A percentile compares a stretch with the other conserved stretches of the same genome.
Evolutionary conservation across 1,140 invertebrate genomes (phyloP).

Genomic region (Galleria mellonella): DNA sequence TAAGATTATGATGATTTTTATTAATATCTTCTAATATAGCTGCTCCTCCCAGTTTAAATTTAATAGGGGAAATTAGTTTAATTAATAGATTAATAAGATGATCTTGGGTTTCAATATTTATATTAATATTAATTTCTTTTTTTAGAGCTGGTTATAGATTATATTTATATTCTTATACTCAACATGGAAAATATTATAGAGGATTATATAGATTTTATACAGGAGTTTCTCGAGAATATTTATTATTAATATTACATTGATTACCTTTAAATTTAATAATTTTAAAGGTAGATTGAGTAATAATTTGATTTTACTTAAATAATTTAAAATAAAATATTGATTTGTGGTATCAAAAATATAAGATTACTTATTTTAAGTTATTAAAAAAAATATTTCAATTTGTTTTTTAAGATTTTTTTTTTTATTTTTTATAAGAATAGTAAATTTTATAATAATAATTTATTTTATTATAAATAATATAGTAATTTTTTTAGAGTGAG

Average conservation of each 20-base stretch:
- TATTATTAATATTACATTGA: conserved; percentile 77
- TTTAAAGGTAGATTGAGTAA: conserved; percentile 71
- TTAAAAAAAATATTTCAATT: conserved; percentile 41
- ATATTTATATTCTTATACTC: conserved; percentile 74
- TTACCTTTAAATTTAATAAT: conserved; percentile 75
- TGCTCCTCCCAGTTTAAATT: conserved; percentile 63
- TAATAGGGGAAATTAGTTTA: conserved; percentile 76
- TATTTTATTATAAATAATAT: conserved; percentile 66
- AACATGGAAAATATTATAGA: conserved; percentile 73
- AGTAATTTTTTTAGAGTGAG: conserved; percentile 69
- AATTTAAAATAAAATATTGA: conserved; percentile 77
- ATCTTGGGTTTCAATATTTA: conserved; percentile 61
- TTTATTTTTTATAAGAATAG: conserved; percentile 45
- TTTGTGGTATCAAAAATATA: conserved; percentile 76
- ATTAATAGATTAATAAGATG: conserved; percentile 74
- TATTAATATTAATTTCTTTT: conserved; percentile 69
- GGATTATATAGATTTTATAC: conserved; percentile 52
- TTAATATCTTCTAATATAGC: conserved; percentile 71
- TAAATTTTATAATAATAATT: conserved; percentile 40
- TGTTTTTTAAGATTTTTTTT: conserved; percentile 49
- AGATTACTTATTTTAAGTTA: conserved; percentile 58
- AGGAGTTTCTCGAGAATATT: conserved; percentile 71
- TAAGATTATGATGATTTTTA: conserved; percentile 78
- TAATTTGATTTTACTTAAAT: conserved; percentile 75
- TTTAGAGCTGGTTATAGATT: conserved; percentile 65